Percentiles rank a stretch among this genome's conserved stretches.
phyloP scores from a whole-genome alignment of 2,113 vertebrate genomes.

The Gambusia holbrooki region DNA sequence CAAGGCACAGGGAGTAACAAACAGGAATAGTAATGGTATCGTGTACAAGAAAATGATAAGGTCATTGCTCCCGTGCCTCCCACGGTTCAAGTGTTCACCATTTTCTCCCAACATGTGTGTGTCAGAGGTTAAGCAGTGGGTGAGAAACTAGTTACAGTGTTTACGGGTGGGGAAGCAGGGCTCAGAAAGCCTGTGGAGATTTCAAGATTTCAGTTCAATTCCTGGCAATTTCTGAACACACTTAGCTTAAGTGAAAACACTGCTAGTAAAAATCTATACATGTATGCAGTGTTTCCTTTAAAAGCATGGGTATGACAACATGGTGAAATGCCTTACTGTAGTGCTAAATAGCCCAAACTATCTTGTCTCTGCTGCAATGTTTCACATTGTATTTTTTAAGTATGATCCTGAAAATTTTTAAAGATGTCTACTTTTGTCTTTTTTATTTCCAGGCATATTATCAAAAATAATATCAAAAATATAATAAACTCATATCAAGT shows the following conservation, averaged over 20 bases:
- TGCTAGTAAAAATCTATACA: constrained; percentile 36
- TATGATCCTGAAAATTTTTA: no score
- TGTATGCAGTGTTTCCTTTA: no score
- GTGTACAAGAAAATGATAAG: background rate
- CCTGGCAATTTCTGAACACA: constrained; percentile 57
- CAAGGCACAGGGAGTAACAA: background rate
- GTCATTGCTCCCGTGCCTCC: constrained; percentile 6
- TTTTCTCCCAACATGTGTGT: constrained; percentile 45
- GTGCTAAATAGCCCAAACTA: no score
- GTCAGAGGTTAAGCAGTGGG: constrained; percentile 61
- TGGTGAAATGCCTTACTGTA: no score
- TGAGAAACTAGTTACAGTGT: constrained; percentile 36
- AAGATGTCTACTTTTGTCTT: no score
- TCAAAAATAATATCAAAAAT: no score
- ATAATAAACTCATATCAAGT: no score
- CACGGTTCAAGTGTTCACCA: background rate
- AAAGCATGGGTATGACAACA: no score
- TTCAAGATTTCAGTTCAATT: constrained; percentile 53
- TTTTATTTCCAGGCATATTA: no score
- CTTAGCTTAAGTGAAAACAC: constrained; percentile 42
- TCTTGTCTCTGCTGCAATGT: no score
- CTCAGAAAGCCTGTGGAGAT: constrained; percentile 51
- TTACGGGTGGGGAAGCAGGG: constrained; percentile 30
- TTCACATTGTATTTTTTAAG: no score
- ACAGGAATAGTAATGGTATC: background rate